Percentiles rank a stretch among this genome's conserved stretches.
Evolutionary conservation across 2,888 invertebrate genomes (phyloP).

Genomic region (Nesidiocoris tenuis): DNA sequence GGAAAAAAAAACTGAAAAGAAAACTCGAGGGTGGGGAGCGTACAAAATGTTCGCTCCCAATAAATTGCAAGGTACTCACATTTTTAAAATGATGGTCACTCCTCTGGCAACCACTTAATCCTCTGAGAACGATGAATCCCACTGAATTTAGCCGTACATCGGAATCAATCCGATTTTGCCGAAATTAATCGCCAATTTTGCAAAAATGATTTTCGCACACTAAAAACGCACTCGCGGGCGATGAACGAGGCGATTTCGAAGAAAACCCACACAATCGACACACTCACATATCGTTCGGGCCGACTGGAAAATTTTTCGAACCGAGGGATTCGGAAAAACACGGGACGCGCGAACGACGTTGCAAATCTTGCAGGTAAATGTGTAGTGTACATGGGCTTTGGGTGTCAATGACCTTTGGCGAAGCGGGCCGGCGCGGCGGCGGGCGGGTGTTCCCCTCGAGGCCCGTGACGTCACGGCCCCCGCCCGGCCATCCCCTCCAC

Average conservation of each 20-base stretch:
- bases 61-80: no score
- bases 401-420: constrained; percentile 43
- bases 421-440: constrained; percentile 35
- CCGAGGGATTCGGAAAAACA: neutral
- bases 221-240: no score
- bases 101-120: no score
- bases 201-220: no score
- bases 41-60: no score
- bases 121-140: no score
- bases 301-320: neutral
- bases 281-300: neutral
- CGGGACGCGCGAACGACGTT: constrained; percentile 1
- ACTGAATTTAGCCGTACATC: no score
- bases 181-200: no score
- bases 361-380: constrained; percentile 45
- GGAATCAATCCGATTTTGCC: no score
- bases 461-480: constrained; percentile 36
- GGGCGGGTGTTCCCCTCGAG: neutral
- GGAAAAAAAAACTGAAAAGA: no score
- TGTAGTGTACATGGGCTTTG: constrained; percentile 45
- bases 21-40: no score
- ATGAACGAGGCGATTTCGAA: neutral
- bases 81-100: no score
- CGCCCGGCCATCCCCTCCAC: neutral
- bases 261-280: neutral